Percentiles rank a stretch among this genome's conserved stretches.
Conservation (phyloP, 1,140 invertebrate genomes). For the Plutomurus gul region DNA sequence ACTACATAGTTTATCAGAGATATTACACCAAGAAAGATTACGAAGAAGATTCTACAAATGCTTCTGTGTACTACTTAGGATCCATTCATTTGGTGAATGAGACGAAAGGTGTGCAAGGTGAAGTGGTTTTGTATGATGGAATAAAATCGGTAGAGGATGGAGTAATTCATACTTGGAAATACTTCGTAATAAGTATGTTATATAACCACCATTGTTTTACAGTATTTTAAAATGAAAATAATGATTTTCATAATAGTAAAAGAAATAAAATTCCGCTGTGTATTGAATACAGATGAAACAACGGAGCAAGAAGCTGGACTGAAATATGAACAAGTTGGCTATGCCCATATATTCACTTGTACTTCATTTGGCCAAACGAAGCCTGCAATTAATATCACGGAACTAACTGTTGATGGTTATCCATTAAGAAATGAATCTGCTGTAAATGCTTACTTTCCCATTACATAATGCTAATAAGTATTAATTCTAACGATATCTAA, state of each 20-base stretch:
- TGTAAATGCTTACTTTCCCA: too few relatives aligned
- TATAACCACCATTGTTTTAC: too few relatives aligned
- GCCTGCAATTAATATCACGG: not conserved
- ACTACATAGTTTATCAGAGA: constrained; percentile 19
- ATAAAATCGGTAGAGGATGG: not conserved
- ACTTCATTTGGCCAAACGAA: constrained; percentile 12
- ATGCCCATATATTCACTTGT: constrained; percentile 32
- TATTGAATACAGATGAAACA: not conserved
- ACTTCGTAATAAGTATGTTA: constrained; percentile 26
- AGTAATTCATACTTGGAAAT: constrained; percentile 34
- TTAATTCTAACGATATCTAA: too few relatives aligned
- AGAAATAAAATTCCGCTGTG: not conserved
- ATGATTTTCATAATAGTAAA: not conserved
- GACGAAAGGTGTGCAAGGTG: not conserved
- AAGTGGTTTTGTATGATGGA: not conserved
- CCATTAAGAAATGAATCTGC: not conserved
- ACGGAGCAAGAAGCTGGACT: constrained; percentile 20
- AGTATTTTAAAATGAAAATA: not conserved
- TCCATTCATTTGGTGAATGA: constrained; percentile 19
- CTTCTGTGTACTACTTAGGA: constrained; percentile 28
- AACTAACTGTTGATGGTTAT: not conserved
- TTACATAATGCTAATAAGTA: not conserved
- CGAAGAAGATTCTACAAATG: constrained; percentile 28
- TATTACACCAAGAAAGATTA: constrained; percentile 34
- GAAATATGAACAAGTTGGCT: constrained; percentile 21